Evolutionary conservation across 2,113 vertebrate species (phyloP), one percentile per base, ranked within the genome.

Genomic region (Amazona vittata): DNA sequence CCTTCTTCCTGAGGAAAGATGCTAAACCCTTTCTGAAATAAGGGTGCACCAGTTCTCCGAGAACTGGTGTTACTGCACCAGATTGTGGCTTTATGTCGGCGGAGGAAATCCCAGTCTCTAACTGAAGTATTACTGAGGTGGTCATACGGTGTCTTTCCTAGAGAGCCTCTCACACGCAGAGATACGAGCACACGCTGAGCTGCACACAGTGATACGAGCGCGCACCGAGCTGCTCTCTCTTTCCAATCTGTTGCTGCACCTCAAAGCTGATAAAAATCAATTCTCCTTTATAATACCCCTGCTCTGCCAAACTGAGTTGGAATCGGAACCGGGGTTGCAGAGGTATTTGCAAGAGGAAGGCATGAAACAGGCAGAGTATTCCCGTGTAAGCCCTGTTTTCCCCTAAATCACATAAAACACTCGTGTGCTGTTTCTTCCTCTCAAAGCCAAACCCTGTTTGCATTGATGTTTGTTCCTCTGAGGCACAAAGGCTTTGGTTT

Each of bases 401-500:
- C 65, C 52, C n/a, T 67, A 75, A 82, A 82, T 43, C 73, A 79
- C 49, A 73, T 93, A 55, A 69, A 63, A 69, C 33, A 11, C 49
- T 90, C 53, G 15, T 67, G 50, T 67, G 28, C 1, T 22, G 52
- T 87, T 76, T 49, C 77, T 50, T 6, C 28, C 39, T 71, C 80
- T 35, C n/a, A 80, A 74, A 91, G 62, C 65, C 65, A 86, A 63
- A 82, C 83, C 44, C 4, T 19, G 20, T 83, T 75, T 75, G 83
- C 71, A 39, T 52, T 67, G 91, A 62, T 69, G 69, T 86, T 90
- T 91, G 83, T 89, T 70, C 53, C 75, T 89, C 81, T 75, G 57
- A 94, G 53, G 84, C 89, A 94, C 64, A 95, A 93, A 93, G 74
- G 84, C 70, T 95, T 81, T 35, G 29, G 62, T 87, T 95, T 87